Percentiles rank a stretch among this genome's conserved stretches.
phyloP scores from a whole-genome alignment of 64 coral and sea anemone species.

The Exaiptasia diaphana region DNA sequence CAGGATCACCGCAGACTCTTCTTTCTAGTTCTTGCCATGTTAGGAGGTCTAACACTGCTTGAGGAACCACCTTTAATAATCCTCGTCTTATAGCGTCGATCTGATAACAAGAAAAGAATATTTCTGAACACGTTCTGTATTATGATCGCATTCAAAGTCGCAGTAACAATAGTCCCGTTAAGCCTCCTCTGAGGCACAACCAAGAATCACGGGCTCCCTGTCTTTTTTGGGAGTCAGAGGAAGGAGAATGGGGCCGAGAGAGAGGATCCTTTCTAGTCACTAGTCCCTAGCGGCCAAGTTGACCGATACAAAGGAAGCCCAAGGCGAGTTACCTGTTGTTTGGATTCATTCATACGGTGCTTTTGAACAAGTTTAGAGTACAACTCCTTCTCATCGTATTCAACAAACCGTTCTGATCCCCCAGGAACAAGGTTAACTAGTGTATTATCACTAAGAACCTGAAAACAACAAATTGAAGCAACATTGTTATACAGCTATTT shows the following conservation, averaged over 20 bases:
- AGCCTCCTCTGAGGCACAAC: too few species aligned
- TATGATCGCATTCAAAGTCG: too few species aligned
- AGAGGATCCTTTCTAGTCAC: too few species aligned
- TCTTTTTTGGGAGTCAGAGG: too few species aligned
- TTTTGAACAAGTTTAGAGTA: constrained; percentile 71
- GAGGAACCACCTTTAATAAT: constrained; percentile 86
- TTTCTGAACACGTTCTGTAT: background rate
- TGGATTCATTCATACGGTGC: constrained; percentile 71
- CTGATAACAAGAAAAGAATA: constrained; percentile 12
- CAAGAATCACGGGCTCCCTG: too few species aligned
- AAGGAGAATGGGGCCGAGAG: too few species aligned
- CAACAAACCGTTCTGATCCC: constrained; percentile 74
- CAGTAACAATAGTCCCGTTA: too few species aligned
- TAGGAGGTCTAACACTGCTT: constrained; percentile 80
- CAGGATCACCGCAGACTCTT: constrained; percentile 84
- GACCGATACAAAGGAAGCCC: too few species aligned
- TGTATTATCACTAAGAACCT: constrained; percentile 91
- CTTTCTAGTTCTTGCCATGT: constrained; percentile 96
- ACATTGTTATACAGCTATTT: too few species aligned
- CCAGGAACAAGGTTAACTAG: constrained; percentile 71
- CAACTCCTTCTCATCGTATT: constrained; percentile 71
- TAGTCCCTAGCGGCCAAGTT: too few species aligned
- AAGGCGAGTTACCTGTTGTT: constrained; percentile 45
- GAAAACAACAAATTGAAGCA: too few species aligned
- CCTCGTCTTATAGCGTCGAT: constrained; percentile 83